Evolutionary conservation across 2,113 vertebrate species (phyloP).

Genomic region (Clarias batrachus): DNA sequence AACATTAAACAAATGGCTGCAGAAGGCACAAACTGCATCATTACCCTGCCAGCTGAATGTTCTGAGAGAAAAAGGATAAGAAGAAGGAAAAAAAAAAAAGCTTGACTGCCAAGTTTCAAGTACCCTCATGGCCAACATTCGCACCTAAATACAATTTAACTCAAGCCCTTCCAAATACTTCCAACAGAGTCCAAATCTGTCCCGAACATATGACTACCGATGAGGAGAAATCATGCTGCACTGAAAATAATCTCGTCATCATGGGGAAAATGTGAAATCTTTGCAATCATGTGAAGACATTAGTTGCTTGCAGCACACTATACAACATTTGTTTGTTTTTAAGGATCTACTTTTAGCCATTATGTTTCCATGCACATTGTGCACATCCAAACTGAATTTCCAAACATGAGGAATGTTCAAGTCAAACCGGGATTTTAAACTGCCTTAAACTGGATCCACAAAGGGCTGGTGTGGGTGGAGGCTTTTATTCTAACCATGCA

Average conservation of each 20-base stretch:
- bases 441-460: too few species aligned
- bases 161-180: constrained; percentile 25
- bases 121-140: constrained; percentile 26
- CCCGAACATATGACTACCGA: constrained; percentile 19
- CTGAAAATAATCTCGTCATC: background rate
- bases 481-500: too few species aligned
- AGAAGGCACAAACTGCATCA: constrained; percentile 32
- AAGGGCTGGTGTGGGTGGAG: too few species aligned
- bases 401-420: background rate
- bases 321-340: background rate
- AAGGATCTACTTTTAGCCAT: background rate
- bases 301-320: background rate
- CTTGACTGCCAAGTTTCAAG: constrained; percentile 28
- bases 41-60: constrained; percentile 36
- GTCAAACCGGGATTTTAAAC: too few species aligned
- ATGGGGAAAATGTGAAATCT: background rate
- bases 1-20: constrained; percentile 36
- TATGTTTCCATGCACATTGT: background rate
- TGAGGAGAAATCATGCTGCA: constrained; percentile 22
- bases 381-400: background rate
- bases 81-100: background rate
- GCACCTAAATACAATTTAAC: constrained; percentile 26
- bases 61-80: constrained; percentile 32
- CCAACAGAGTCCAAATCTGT: constrained; percentile 29
- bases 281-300: background rate